Base-by-base conservation (phyloP, 2,113 vertebrate species). In the Cyprinodon variegatus region DNA sequence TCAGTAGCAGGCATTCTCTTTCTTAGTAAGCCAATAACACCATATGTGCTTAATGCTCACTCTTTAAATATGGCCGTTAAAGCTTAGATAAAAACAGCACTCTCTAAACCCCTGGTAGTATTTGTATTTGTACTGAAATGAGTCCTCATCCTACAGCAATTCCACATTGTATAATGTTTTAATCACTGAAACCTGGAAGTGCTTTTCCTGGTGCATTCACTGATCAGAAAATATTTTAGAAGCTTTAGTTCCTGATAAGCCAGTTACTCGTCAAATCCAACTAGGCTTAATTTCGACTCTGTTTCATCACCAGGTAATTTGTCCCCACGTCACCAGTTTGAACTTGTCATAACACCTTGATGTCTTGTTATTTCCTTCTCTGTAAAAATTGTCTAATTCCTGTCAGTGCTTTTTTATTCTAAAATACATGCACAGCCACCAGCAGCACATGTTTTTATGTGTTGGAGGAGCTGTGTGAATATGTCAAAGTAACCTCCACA, bases 401-500 rank as follows among this genome's bases (percentile, higher is more conserved):
- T 12, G 36, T 4, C 3, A 39, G 46, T 4, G 7, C 15, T 36
- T 75, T 61, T 71, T 14, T 20, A 48, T 36, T 11, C 43, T 75
- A 37, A 68, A 59, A 39, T 41, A 36, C 37, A 53, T 53, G 17
- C 43, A 11, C 43, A 45, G 2, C 48, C 4, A 20, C 8, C 1
- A 20, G 11, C 45, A 63, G 17, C 12, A 15, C 36, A 61, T 53
- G 2, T 45, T 53, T 66, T 3, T 59, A 41, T 41, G 10, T 70
- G 14, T 61, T 13, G 39, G 43, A 29, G 15, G 4, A 4, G 8
- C 11, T 20, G 41, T 39, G 61, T 53, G 62, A 79, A 68, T 76
- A 64, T 82, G 81, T 84, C 65, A 79, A 75, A 86, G 91, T 87
- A 90, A 71, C 50, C 78, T 68, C 68, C n/a, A 62, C 79, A 88